phyloP scores from a whole-genome alignment of 2,888 invertebrate genomes.

The Venusia cambrica region DNA sequence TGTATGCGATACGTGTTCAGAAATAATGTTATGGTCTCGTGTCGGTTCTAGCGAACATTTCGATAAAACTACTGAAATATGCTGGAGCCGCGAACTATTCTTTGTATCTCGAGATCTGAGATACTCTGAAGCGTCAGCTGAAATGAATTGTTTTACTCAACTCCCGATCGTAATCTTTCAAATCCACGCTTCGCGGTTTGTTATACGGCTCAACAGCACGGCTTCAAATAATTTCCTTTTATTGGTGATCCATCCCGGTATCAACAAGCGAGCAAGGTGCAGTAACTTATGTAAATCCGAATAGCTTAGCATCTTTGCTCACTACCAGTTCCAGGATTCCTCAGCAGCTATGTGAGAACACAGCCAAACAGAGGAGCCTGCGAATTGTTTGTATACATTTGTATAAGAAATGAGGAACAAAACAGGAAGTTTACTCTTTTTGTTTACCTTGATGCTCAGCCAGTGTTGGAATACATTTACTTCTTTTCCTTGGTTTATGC shows the following conservation, averaged over 20 bases:
- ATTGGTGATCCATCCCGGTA: constrained; percentile 16
- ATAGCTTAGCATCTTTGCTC: constrained; percentile 54
- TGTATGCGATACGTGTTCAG: constrained; percentile 69
- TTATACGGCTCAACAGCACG: constrained; percentile 3
- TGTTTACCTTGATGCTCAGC: constrained; percentile 38
- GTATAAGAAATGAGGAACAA: constrained; percentile 65
- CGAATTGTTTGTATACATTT: constrained; percentile 70
- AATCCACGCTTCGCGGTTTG: constrained; percentile 18
- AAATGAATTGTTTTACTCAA: constrained; percentile 29
- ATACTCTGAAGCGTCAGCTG: constrained; percentile 24
- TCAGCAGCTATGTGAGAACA: constrained; percentile 63
- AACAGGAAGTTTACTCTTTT: constrained; percentile 55
- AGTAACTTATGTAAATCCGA: constrained; percentile 67
- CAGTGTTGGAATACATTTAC: constrained; percentile 31
- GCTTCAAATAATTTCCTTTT: constrained; percentile 16
- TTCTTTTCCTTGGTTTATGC: constrained; percentile 10
- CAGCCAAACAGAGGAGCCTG: constrained; percentile 56
- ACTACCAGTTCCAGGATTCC: constrained; percentile 64
- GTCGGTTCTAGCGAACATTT: constrained; percentile 44
- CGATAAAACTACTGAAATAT: constrained; percentile 59
- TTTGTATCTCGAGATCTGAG: constrained; percentile 28
- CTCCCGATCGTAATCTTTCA: constrained; percentile 27
- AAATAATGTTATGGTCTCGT: constrained; percentile 67
- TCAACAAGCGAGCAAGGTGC: constrained; percentile 37
- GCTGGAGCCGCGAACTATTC: constrained; percentile 33